Conservation (phyloP, 2,113 vertebrate species). For the Casuarius casuarius region DNA sequence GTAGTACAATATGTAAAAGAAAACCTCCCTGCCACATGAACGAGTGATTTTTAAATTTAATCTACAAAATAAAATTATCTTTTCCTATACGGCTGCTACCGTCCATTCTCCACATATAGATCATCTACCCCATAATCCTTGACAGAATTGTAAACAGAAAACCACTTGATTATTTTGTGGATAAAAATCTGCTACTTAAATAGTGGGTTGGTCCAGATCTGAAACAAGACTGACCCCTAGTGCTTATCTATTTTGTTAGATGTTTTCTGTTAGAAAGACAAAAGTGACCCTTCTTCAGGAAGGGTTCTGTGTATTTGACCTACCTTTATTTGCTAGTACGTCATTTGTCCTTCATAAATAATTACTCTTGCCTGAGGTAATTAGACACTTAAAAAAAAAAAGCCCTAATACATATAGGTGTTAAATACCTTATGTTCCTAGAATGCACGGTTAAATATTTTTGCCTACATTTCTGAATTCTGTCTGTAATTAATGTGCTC, state of each 20-base stretch:
- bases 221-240: conserved; percentile 65
- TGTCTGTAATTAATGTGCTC: not conserved
- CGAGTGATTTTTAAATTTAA: not conserved
- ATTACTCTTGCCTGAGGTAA: not conserved
- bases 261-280: not conserved
- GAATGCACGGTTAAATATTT: not conserved
- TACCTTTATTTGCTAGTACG: not conserved
- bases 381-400: not conserved
- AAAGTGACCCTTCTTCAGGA: not conserved
- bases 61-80: not conserved
- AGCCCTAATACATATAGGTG: rapidly evolving
- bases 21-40: not conserved
- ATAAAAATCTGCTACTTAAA: not conserved
- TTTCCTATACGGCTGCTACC: not conserved
- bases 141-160: not conserved
- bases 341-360: not conserved
- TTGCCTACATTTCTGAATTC: not conserved
- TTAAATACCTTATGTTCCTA: not conserved
- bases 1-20: not conserved
- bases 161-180: not conserved
- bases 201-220: not conserved
- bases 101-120: not conserved
- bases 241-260: not conserved
- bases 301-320: not conserved
- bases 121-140: not conserved